Evolutionary conservation across 2,797 vertebrate species (phyloP).

Genomic region (Delichon dasypus): DNA sequence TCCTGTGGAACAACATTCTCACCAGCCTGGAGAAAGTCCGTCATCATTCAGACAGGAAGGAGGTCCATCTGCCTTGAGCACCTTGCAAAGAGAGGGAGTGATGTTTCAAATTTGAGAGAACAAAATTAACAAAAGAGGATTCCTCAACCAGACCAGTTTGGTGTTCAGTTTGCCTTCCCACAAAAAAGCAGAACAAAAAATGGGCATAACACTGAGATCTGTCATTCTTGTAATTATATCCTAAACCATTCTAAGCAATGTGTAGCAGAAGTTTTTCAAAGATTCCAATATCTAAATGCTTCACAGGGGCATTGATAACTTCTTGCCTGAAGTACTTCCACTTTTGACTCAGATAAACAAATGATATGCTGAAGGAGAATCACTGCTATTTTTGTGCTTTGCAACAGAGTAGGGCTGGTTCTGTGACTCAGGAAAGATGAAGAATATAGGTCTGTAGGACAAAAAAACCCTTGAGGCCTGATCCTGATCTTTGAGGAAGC

Average conservation of each 20-base stretch:
- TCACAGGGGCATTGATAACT: not conserved
- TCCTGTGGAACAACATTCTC: conserved; percentile 27
- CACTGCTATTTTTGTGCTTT: conserved; percentile 2
- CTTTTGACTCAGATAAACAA: not conserved
- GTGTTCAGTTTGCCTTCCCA: conserved; percentile 47
- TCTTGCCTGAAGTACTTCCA: not conserved
- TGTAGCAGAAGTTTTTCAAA: conserved; percentile 56
- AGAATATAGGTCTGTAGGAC: not conserved
- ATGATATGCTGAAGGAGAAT: not conserved
- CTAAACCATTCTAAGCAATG: not conserved
- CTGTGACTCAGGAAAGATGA: conserved; percentile 6
- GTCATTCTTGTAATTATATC: not conserved
- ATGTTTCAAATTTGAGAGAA: conserved; percentile 31
- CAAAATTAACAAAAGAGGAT: conserved; percentile 38
- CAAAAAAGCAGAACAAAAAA: conserved; percentile 40
- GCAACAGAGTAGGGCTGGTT: not conserved
- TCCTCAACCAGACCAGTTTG: conserved; percentile 13
- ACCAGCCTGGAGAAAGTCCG: conserved; percentile 28
- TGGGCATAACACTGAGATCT: not conserved
- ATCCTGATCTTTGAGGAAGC: conserved; percentile 35
- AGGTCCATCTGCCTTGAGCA: conserved; percentile 33
- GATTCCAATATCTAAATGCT: conserved; percentile 41
- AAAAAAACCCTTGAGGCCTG: not conserved
- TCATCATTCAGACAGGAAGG: conserved; percentile 63
- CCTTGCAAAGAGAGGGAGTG: not conserved